A percentile compares a stretch with the other conserved stretches of the same genome.
phyloP scores from a whole-genome alignment of 1,140 invertebrate species.

The Mercenaria mercenaria region DNA sequence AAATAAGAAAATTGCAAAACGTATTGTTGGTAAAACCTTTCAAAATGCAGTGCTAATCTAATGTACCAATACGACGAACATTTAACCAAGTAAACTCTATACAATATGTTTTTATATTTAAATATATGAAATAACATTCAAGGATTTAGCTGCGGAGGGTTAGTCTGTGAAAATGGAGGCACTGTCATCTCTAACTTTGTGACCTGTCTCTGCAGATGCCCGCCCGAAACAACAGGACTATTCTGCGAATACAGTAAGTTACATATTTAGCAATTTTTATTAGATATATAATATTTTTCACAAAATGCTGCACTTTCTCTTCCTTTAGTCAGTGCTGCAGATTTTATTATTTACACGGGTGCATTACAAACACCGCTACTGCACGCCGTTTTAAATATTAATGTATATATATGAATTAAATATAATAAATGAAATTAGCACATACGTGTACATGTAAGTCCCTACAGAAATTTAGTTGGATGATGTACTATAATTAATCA shows the following conservation, averaged over 20 bases:
- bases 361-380: too few species aligned
- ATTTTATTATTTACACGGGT: not conserved
- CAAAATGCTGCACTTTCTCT: not conserved
- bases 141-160: not conserved
- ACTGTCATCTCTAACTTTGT: not conserved
- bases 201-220: not conserved
- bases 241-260: not conserved
- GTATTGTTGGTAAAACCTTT: too few species aligned
- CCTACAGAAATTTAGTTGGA: not conserved
- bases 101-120: too few species aligned
- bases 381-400: too few species aligned
- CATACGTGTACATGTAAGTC: not conserved
- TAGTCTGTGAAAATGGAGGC: not conserved
- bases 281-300: not conserved
- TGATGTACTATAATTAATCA: not conserved
- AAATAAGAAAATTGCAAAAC: too few species aligned
- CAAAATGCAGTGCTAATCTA: too few species aligned
- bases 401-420: too few species aligned
- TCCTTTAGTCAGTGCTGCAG: not conserved
- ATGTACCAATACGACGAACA: too few species aligned
- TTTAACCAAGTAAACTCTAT: too few species aligned
- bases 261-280: not conserved
- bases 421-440: not conserved
- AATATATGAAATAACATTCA: not conserved
- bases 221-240: not conserved